Evolutionary conservation across 2,113 vertebrate genomes (phyloP).

Genomic region (Rhynchopsitta pachyrhyncha): DNA sequence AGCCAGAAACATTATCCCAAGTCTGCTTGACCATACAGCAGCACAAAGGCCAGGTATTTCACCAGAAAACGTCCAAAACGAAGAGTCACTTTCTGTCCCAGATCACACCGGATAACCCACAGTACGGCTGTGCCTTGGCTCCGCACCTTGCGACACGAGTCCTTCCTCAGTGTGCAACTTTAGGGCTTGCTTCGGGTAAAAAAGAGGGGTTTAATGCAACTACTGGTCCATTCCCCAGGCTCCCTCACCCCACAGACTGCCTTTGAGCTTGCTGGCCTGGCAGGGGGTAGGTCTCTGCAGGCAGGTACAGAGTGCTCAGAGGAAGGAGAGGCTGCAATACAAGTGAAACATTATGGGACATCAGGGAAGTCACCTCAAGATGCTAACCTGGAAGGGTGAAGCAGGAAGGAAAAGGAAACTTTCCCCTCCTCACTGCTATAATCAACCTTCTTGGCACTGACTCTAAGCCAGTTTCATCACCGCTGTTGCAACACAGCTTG

Average conservation of each 20-base stretch:
- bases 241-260: neutral
- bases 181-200: neutral
- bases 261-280: fast-evolving
- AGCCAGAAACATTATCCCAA: neutral
- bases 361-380: neutral
- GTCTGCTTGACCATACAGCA: neutral
- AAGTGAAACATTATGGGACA: neutral
- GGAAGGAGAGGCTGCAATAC: neutral
- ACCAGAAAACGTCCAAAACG: neutral
- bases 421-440: neutral
- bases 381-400: fast-evolving
- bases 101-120: neutral
- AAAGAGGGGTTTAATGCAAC: neutral
- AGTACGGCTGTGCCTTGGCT: fast-evolving
- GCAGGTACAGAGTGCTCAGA: neutral
- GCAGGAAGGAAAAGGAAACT: neutral
- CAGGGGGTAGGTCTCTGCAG: neutral
- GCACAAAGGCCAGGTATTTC: neutral
- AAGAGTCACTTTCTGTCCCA: neutral
- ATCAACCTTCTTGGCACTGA: neutral
- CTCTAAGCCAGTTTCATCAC: neutral
- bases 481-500: neutral
- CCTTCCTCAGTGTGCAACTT: neutral
- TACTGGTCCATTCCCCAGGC: fast-evolving
- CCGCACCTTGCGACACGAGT: fast-evolving